phyloP scores from a whole-genome alignment of 30 jellyfish, hydroid and myxozoan species.

The Morbakka virulenta region DNA sequence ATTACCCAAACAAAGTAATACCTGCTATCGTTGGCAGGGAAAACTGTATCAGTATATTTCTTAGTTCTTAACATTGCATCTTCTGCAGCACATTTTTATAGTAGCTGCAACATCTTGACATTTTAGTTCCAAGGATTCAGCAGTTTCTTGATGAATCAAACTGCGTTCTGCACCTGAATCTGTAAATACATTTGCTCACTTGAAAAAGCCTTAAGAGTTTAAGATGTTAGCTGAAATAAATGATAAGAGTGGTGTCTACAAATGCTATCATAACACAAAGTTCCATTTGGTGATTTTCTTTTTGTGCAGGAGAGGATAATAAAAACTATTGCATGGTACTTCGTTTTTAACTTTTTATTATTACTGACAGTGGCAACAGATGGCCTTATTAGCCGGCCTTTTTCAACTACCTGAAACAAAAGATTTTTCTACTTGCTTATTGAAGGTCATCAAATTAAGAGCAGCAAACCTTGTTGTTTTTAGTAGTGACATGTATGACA shows the following conservation, averaged over 20 bases:
- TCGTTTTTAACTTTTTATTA: conserved; percentile 28
- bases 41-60: conserved; percentile 10
- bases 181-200: conserved; percentile 16
- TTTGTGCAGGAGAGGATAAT: conserved; percentile 41
- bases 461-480: conserved; percentile 46
- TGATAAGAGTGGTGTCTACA: conserved; percentile 37
- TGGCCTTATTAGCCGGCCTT: conserved; percentile 32
- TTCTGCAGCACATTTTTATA: conserved; percentile 57
- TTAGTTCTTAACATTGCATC: conserved; percentile 30
- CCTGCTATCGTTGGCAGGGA: background rate
- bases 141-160: conserved; percentile 29
- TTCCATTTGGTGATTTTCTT: conserved; percentile 4
- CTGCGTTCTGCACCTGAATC: conserved; percentile 35
- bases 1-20: conserved; percentile 37
- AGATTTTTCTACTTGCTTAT: conserved; percentile 39
- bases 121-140: conserved; percentile 19
- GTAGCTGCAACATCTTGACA: conserved; percentile 36
- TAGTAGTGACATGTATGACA: conserved; percentile 35
- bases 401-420: conserved; percentile 56
- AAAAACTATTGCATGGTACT: conserved; percentile 29
- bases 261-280: conserved; percentile 45
- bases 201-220: conserved; percentile 44
- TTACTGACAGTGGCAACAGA: conserved; percentile 32
- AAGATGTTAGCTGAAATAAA: conserved; percentile 49
- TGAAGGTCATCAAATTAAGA: conserved; percentile 39